Evolutionary conservation across 2,888 invertebrate genomes (phyloP), one percentile per base, ranked within the genome.

Genomic region (Apodemia duryi): DNA sequence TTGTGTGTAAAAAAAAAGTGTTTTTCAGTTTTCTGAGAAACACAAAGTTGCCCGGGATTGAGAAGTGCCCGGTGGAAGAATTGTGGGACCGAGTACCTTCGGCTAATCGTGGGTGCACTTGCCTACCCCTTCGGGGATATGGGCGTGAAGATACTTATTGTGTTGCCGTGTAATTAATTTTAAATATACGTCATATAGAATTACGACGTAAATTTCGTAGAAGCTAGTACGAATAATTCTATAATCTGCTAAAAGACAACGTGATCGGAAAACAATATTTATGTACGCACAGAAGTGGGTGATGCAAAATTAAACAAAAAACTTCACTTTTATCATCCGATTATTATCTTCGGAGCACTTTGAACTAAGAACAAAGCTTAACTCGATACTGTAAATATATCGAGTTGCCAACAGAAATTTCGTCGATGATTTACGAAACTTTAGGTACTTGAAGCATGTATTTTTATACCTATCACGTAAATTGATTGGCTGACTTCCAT

Each of bases 341-440:
- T 70, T 69, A 73, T 73, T 78, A 81, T 77, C 72, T 72, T 67
- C 62, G 21, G 65, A 75, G 73, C 75, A 78, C 77, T 80, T 77
- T 79, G 77, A 77, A 79, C 77, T 67, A 21, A 68, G 68, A 74
- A 77, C 74, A 74, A 77, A 74, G 72, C 71, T 66, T 67, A 66
- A 69, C 54, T 66, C 62, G 68, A 67, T 68, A 67, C 66, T 62
- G 70, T 74, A 74, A 72, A 74, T 68, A 67, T 68, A 68, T 71
- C 65, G 38, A 63, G 67, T 66, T 68, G 67, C 60, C 62, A 61
- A 67, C 67, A 67, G 69, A 63, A 68, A 68, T 72, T 72, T 69
- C 68, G 70, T 68, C 68, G 64, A n/a, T 70, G 71, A 76, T 79
- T 77, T 77, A 77, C 70, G 72, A 71, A 29, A 63, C 64, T 63